Base-by-base conservation (phyloP, 2,797 vertebrate genomes). In the Xiphorhynchus erythropygius region DNA sequence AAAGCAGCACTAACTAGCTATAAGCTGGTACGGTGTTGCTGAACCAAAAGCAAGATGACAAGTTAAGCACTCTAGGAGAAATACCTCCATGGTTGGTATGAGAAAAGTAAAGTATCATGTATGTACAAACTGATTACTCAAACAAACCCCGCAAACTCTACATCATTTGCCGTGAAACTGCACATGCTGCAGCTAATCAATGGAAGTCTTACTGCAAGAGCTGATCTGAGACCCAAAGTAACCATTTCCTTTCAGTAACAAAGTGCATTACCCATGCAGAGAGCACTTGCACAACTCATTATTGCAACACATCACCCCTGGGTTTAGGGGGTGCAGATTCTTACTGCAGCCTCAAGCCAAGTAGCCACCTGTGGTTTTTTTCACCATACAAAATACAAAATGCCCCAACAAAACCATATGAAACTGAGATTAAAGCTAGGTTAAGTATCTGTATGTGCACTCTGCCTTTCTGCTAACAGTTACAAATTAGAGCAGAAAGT, bases 1-100 rank as follows among this genome's bases (percentile, higher is more conserved):
- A 77, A 96, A 97, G 97, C 97, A 96, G 92, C 85, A 89, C 62
- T 96, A 93, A 96, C 73, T 93, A 93, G 88, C 96, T 95, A 12
- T 56, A 91, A 97, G 90, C 83, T 56, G 68, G 84, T 77, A 96
- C 0, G 35, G 95, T 89, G 92, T 81, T 93, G 92, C 82, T 84
- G 77, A 96, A 96, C 84, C 92, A 90, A 97, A 97, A 13, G 25
- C 68, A 41, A 85, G 91, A 91, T 90, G 94, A 96, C 90, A 96
- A 94, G 95, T 64, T 71, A 93, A 97, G 86, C 92, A 78, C 62
- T 94, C 79, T 80, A 93, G 93, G 89, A 96, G 86, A 96, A 97
- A 55, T 6, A 65, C 88, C 67, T 96, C 96, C 95, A 68, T 9
- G 86, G 95, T 94, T 97, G 96, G 94, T 79, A 75, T 95, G 91